Evolutionary conservation across 2,797 vertebrate genomes (phyloP).

Genomic region (Gobionotothen gibberifrons): DNA sequence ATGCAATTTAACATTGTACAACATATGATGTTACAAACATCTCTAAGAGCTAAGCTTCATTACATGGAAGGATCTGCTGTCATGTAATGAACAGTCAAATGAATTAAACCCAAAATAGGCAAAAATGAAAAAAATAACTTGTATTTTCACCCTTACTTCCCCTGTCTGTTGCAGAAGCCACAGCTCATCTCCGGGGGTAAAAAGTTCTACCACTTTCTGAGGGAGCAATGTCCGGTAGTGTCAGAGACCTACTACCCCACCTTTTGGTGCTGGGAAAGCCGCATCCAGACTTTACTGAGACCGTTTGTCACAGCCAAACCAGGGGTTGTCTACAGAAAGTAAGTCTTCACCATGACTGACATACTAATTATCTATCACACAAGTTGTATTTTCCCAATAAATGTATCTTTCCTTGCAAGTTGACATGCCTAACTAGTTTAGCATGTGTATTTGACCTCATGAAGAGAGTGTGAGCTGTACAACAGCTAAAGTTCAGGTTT

Average conservation of each 20-base stretch:
- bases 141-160: background rate
- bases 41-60: background rate
- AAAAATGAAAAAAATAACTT: background rate
- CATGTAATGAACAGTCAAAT: background rate
- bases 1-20: background rate
- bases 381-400: background rate
- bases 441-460: constrained; percentile 1
- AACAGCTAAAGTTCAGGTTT: background rate
- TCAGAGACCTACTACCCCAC: constrained; percentile 98
- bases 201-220: constrained; percentile 93
- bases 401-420: background rate
- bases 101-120: background rate
- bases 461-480: background rate
- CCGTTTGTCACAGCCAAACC: constrained; percentile 96
- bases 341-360: constrained; percentile 69
- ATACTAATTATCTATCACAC: background rate
- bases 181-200: constrained; percentile 92
- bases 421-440: background rate
- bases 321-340: constrained; percentile 94
- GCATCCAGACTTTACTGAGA: constrained; percentile 94
- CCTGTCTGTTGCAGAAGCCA: constrained; percentile 89
- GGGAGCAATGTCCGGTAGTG: constrained; percentile 94
- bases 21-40: background rate
- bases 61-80: background rate
- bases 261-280: constrained; percentile 98